Evolutionary conservation across 1,140 invertebrate species (phyloP), one percentile per base, ranked within the genome.

Genomic region (Agrypnia vestita): DNA sequence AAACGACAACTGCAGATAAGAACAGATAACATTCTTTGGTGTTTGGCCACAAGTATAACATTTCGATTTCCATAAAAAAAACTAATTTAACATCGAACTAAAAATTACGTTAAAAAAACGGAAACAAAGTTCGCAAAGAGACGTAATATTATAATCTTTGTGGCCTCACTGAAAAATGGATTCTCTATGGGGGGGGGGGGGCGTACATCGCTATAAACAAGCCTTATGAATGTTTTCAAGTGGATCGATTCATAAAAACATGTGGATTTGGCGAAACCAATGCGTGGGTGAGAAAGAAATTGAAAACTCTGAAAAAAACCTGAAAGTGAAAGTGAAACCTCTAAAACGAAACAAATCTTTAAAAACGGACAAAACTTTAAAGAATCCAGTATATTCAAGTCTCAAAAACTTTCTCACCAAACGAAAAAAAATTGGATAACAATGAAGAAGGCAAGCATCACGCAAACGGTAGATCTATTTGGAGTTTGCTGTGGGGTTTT

Each of bases 401-500:
- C 15, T 21, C 62, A 67, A 67, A 46, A 15, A 44, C 62, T 43
- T 67, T 46, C 62, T 67, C 62, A 43, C 62, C 44, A 7, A 46
- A 15, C 9, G 0, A 47, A 46, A 13, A 21, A 59, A 44, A 44
- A 44, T n/a, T 25, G 17, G n/a, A 43, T 44, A 59, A 21, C 7
- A 67, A 67, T 67, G 35, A 67, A 67, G 43, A 44, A 9, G 3
- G n/a, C 35, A 67, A 67, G 62, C 62, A 67, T 59, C 55, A 59
- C 62, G 62, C 11, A 43, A 43, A 43, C 25, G 10, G 25, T 35
- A 35, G 25, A 15, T 67, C 62, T 67, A 67, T 67, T 25, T 67
- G 62, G 62, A 67, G 43, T 59, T 67, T 67, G 62, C 62, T 67
- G 62, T 46, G n/a, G 62, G 62, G 62, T 62, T 64, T 35, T 67